Evolutionary conservation across 2,113 vertebrate species (phyloP), one percentile per base, ranked within the genome.

Genomic region (Rhizomys pruinosus): DNA sequence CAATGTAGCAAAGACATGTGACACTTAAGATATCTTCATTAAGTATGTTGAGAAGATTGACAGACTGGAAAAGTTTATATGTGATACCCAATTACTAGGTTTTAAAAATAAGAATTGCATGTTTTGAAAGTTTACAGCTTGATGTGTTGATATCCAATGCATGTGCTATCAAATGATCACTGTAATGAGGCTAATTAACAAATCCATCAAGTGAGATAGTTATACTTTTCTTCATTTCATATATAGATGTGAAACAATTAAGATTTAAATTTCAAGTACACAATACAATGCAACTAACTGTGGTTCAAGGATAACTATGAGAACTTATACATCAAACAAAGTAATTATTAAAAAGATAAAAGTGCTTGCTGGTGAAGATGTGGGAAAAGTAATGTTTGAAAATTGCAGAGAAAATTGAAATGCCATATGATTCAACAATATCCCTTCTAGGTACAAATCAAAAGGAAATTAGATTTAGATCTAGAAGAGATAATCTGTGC

Each of bases 11-110:
- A 11, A 88, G 52, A 93, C 59, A 92, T 91, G 71, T 29, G 87
- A 63, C 72, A 85, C 34, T 91, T 90, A n/a, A n/a, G n/a, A n/a
- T n/a, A n/a, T n/a, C n/a, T 95, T 93, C 77, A 92, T 73, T 52
- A 95, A 68, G 93, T 91, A 92, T 66, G 72, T 55, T 20, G 72
- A 79, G n/a, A 95, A 39, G 15, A 61, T 55, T 61, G 27, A 95
- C 93, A 29, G 15, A 82, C 84, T 79, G 5, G 29, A 23, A 16
- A 90, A 88, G 47, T 90, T 95, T 81, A 61, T 2, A 4, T 84
- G 32, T 82, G 74, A 71, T 91, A 78, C 47, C 69, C 37, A 93
- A 71, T 91, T 84, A 90, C 59, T 4, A 88, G 68, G n/a, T n/a
- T n/a, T n/a, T n/a, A n/a, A n/a, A n/a, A n/a, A n/a, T 47, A 13